phyloP scores from a whole-genome alignment of 2,113 vertebrate genomes.

The Vidua chalybeata region DNA sequence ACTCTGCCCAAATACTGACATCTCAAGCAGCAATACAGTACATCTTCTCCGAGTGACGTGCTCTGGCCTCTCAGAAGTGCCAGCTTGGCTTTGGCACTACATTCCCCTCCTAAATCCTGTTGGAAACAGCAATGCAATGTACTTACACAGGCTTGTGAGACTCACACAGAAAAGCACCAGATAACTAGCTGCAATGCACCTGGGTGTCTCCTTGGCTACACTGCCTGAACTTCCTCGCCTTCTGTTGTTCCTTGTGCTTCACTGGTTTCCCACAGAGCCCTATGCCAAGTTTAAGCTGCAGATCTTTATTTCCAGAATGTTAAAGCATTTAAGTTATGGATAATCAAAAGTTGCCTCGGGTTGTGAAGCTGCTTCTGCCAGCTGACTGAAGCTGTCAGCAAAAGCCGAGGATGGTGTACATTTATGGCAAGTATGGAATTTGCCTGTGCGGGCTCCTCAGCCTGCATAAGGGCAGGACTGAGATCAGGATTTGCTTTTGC shows the following conservation, averaged over 20 bases:
- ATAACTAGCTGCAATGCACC: not conserved
- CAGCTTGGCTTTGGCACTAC: not conserved
- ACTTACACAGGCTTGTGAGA: not conserved
- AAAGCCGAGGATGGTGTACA: not conserved
- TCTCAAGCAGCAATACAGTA: not conserved
- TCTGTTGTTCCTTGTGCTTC: slow-evolving; percentile 17
- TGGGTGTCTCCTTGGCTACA: slow-evolving; percentile 34
- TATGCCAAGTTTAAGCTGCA: slow-evolving; percentile 15
- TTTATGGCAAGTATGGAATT: slow-evolving; percentile 26
- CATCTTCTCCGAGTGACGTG: not conserved
- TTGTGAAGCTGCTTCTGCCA: slow-evolving; percentile 36
- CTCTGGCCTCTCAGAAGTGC: not conserved
- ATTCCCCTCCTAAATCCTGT: not conserved
- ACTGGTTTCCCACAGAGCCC: not conserved
- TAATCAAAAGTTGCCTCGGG: slow-evolving; percentile 31
- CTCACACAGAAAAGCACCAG: not conserved
- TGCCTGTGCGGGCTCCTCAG: slow-evolving; percentile 42
- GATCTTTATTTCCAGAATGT: slow-evolving; percentile 43
- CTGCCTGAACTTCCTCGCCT: slow-evolving; percentile 10
- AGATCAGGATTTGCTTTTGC: not conserved
- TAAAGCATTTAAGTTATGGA: slow-evolving; percentile 28
- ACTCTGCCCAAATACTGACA: not conserved
- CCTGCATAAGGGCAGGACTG: not conserved
- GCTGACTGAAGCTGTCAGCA: slow-evolving; percentile 44
- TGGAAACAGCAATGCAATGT: not conserved